These are phyloP conservation scores for Empidonax alnorum DNA, from an alignment of 2,113 vertebrate species.

Conservation along the genomic window DNA sequence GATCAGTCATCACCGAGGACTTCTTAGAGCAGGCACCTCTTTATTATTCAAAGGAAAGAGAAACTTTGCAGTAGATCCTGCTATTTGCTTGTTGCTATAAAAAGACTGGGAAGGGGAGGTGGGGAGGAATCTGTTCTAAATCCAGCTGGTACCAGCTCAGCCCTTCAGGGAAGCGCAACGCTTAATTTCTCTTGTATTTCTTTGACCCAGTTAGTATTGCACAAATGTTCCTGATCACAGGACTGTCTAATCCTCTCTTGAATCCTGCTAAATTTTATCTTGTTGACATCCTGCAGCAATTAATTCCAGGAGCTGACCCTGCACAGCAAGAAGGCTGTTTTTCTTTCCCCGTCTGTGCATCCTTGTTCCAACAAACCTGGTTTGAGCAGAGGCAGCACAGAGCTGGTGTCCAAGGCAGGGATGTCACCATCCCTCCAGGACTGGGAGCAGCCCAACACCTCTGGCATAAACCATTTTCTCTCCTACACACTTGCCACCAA, in stretches of 20 bases:
- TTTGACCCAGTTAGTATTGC: conserved; percentile 60
- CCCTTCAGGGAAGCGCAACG: background rate
- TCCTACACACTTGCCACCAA: background rate
- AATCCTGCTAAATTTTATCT: conserved; percentile 31
- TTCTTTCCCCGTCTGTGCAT: background rate
- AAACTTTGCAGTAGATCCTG: background rate
- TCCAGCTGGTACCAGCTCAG: conserved; percentile 38
- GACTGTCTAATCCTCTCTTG: conserved; percentile 40
- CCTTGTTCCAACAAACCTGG: background rate
- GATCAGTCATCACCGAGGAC: background rate
- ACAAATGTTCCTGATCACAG: conserved; percentile 40
- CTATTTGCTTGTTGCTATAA: conserved; percentile 20
- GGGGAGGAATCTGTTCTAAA: background rate
- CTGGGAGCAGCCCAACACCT: background rate
- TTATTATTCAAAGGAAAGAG: background rate
- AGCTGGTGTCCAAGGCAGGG: background rate
- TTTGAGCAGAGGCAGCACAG: background rate
- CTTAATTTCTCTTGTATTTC: conserved; percentile 43
- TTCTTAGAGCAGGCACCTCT: background rate
- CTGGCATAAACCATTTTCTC: background rate
- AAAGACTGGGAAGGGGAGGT: background rate
- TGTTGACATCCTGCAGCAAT: conserved; percentile 34
- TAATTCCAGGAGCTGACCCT: conserved; percentile 20
- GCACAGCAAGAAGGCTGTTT: background rate
- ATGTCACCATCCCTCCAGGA: background rate